Conservation (phyloP, 2,797 vertebrate genomes). For the Falco berigora region DNA sequence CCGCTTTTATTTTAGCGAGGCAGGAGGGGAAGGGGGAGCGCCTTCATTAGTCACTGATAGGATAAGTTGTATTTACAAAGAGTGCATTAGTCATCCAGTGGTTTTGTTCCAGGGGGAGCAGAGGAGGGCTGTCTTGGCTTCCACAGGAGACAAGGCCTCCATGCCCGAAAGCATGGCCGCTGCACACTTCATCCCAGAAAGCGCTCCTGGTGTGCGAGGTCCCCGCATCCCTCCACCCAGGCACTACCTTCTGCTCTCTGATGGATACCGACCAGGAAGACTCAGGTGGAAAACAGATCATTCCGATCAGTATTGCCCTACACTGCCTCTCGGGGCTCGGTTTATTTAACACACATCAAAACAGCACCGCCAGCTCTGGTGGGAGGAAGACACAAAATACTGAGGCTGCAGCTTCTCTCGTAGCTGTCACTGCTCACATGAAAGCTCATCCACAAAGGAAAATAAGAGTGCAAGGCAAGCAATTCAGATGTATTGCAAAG, state of each 20-base stretch:
- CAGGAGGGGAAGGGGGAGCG: not conserved
- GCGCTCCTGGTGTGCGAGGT: accelerated
- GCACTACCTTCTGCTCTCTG: not conserved
- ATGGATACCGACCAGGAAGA: not conserved
- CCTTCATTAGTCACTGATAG: slow-evolving; percentile 31
- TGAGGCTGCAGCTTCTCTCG: slow-evolving; percentile 25
- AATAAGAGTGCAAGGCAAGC: slow-evolving; percentile 31
- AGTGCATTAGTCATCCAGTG: slow-evolving; percentile 34
- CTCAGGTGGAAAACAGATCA: not conserved
- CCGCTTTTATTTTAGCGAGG: not conserved
- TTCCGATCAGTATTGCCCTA: not conserved
- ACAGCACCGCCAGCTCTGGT: not conserved
- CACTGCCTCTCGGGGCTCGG: not conserved
- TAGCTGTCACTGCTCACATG: slow-evolving; percentile 13
- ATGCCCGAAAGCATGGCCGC: accelerated
- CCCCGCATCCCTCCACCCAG: not conserved
- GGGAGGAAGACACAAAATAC: not conserved
- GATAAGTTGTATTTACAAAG: slow-evolving; percentile 36
- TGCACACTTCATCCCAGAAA: not conserved
- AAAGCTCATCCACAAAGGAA: slow-evolving; percentile 1
- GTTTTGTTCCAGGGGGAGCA: slow-evolving; percentile 1
- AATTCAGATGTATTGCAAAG: not conserved
- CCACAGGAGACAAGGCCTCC: not conserved
- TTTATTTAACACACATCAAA: not conserved
- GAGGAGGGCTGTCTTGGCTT: not conserved